Base-by-base conservation (phyloP, 2,888 invertebrate genomes). In the Hecatera dysodea region DNA sequence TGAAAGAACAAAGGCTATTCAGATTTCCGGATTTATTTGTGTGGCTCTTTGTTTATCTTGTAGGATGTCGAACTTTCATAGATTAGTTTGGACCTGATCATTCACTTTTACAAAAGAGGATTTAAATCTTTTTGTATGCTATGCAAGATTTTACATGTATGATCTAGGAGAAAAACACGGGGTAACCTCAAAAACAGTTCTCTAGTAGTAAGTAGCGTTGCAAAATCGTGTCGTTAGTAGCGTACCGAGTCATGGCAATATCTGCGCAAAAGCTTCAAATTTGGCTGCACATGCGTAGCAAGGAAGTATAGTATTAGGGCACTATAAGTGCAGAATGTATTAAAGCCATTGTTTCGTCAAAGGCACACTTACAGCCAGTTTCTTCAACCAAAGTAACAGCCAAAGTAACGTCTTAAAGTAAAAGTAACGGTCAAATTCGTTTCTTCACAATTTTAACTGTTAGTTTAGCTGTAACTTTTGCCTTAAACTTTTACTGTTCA, bases 1-100 rank as follows among this genome's bases (percentile, higher is more conserved):
- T 59, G 42, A 60, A 55, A 82, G 61, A 72, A 81, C 57, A 77
- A 77, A 76, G 75, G 65, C 50, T 15, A 83, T 78, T 77, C 73
- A 72, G 55, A 68, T 68, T 78, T 74, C 78, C 83, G 64, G 62
- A 19, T 66, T 52, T 52, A 50, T 68, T 50, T 36, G 57, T 61
- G 57, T 69, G 65, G 24, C 52, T 77, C 59, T 73, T 72, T 80
- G 69, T 80, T 80, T 74, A 67, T 65, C 33, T 80, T 60, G 60
- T 56, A 6, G n/a, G 50, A 42, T 50, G 50, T 62, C 27, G 24
- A 63, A 73, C 15, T 67, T 61, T 44, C 42, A 57, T 24, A 65
- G 9, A 48, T 39, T 27, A 29, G 17, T 72, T 46, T 39, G 15
- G 9, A 22, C 29, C 8, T 33, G 24, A 46, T 19, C 0, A 24